A percentile compares a stretch with the other conserved stretches of the same genome.
Conservation (phyloP, 2,888 invertebrate genomes). For the Blera fallax region DNA sequence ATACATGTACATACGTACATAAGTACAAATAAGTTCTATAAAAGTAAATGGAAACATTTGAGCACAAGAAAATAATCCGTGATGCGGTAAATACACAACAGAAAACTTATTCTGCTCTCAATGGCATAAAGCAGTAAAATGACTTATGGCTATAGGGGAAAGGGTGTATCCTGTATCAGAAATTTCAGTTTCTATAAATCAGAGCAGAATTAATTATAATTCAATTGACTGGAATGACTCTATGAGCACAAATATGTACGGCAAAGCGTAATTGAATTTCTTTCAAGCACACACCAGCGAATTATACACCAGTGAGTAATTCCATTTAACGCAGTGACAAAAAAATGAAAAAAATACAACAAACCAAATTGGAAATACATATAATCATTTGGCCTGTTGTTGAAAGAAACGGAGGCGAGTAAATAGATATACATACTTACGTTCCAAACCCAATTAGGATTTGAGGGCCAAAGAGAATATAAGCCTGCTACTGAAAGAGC, state of each 20-base stretch:
- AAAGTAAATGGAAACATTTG: conserved; percentile 21
- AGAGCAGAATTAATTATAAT: conserved; percentile 57
- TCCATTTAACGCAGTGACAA: conserved; percentile 15
- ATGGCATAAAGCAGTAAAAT: conserved; percentile 33
- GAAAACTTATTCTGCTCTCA: conserved; percentile 10
- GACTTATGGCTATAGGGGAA: conserved; percentile 25
- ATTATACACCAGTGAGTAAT: conserved; percentile 30
- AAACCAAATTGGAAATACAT: conserved; percentile 2
- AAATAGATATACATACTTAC: no score
- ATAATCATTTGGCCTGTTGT: not conserved
- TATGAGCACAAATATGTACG: conserved; percentile 28
- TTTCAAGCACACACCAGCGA: conserved; percentile 45
- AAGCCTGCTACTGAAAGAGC: not conserved
- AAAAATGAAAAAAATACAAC: not conserved
- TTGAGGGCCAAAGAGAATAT: not conserved
- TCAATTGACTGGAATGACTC: conserved; percentile 62
- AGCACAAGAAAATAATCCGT: conserved; percentile 22
- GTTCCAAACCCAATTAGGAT: not conserved
- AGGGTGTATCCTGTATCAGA: conserved; percentile 6
- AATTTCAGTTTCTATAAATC: conserved; percentile 55
- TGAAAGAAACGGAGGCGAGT: not conserved
- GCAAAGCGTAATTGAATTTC: conserved; percentile 56
- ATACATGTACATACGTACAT: no score
- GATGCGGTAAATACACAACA: conserved; percentile 28
- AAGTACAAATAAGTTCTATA: not conserved